A percentile compares a stretch with the other conserved stretches of the same genome.
phyloP scores from a whole-genome alignment of 2,888 invertebrate species.

The Drosophila algonquin region DNA sequence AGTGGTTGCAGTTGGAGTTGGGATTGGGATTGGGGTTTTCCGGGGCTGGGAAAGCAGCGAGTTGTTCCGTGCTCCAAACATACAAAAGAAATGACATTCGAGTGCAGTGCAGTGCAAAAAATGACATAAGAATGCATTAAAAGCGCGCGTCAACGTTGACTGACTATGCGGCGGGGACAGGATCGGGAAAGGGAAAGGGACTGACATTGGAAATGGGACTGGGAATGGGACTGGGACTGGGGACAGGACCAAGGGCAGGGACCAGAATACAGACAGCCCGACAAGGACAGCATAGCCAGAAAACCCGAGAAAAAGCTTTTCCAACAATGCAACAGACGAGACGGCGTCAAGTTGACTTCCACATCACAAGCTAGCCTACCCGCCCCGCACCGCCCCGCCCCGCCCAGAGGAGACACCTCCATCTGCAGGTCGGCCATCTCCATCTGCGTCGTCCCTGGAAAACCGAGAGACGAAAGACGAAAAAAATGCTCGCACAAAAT shows the following conservation, averaged over 20 bases:
- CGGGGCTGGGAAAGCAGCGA: conserved; percentile 10
- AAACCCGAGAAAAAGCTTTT: conserved; percentile 56
- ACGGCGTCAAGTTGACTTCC: conserved; percentile 77
- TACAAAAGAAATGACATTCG: conserved; percentile 70
- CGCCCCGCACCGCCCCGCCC: neutral
- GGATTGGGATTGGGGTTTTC: conserved; percentile 19
- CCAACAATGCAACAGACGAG: conserved; percentile 75
- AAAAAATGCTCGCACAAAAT: conserved; percentile 67
- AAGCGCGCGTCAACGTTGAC: conserved; percentile 79
- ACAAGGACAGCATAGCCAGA: conserved; percentile 18
- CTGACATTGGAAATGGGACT: neutral
- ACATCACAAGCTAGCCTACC: conserved; percentile 34
- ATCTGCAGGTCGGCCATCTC: conserved; percentile 7
- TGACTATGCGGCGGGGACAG: conserved; percentile 55
- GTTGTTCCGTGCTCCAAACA: conserved; percentile 26
- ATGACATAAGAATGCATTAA: conserved; percentile 80
- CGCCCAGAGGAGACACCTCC: conserved; percentile 21
- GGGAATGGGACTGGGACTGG: neutral
- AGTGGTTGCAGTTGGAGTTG: neutral
- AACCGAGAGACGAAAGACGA: conserved; percentile 19
- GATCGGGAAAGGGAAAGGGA: neutral
- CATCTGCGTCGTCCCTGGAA: conserved; percentile 4
- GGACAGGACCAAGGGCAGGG: neutral
- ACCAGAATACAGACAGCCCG: conserved; percentile 4
- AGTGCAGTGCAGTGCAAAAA: conserved; percentile 72